Evolutionary conservation across 2,888 invertebrate genomes (phyloP).

Genomic region (Cheilosia grossa): DNA sequence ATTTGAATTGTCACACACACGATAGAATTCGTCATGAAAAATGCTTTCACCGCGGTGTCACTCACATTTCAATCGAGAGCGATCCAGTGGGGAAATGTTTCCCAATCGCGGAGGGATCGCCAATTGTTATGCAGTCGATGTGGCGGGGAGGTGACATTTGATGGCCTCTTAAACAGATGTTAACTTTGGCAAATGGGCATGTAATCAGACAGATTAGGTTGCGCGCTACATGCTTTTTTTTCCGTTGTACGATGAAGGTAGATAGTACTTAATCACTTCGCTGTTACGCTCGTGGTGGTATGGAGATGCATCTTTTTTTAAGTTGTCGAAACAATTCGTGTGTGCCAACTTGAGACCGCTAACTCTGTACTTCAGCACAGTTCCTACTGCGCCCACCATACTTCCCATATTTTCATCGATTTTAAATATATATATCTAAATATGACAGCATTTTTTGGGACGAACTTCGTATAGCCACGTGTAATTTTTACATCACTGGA

Average conservation of each 20-base stretch:
- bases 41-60: conserved; percentile 58
- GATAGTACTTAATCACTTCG: too few species aligned
- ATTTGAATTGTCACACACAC: conserved; percentile 44
- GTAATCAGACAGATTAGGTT: conserved; percentile 45
- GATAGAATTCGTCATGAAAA: conserved; percentile 35
- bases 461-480: too few species aligned
- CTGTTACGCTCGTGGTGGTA: too few species aligned
- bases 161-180: conserved; percentile 31
- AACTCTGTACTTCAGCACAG: too few species aligned
- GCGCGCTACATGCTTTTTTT: conserved; percentile 21
- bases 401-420: too few species aligned
- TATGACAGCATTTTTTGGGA: too few species aligned
- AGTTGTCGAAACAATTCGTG: not conserved
- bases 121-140: conserved; percentile 43
- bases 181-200: conserved; percentile 38
- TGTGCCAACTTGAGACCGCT: not conserved
- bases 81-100: conserved; percentile 19
- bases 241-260: not conserved
- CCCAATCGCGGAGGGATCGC: conserved; percentile 6
- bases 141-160: conserved; percentile 16
- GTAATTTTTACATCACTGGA: too few species aligned
- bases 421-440: too few species aligned
- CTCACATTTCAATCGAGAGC: conserved; percentile 36
- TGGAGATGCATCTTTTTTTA: too few species aligned
- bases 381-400: too few species aligned